Percentiles rank a stretch among this genome's conserved stretches.
Evolutionary conservation across 2,113 vertebrate species (phyloP).

Genomic region (Taurulus bubalis): DNA sequence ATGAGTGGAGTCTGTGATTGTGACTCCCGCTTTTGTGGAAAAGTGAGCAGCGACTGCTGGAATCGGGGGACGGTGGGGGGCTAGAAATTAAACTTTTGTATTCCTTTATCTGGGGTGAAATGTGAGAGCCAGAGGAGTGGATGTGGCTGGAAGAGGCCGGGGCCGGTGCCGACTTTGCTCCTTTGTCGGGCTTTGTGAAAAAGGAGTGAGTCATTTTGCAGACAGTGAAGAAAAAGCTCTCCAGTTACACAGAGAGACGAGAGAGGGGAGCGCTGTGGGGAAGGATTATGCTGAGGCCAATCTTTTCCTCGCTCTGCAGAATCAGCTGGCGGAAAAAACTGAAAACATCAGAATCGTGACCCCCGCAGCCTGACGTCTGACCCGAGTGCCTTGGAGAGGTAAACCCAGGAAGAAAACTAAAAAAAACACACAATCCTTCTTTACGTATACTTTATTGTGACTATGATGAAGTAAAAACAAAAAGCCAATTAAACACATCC

Average conservation of each 20-base stretch:
- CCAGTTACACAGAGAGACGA: slow-evolving; percentile 64
- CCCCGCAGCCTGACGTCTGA: slow-evolving; percentile 26
- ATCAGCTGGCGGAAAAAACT: slow-evolving; percentile 74
- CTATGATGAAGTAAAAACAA: not conserved
- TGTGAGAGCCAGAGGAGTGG: slow-evolving; percentile 37
- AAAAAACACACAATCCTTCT: not conserved
- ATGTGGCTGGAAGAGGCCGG: slow-evolving; percentile 17
- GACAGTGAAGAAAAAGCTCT: slow-evolving; percentile 72
- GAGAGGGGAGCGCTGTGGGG: slow-evolving; percentile 52
- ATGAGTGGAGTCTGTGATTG: not conserved
- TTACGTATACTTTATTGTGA: not conserved
- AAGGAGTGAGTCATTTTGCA: slow-evolving; percentile 70
- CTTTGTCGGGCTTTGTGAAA: slow-evolving; percentile 71
- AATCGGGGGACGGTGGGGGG: not conserved
- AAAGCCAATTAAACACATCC: slow-evolving; percentile 23
- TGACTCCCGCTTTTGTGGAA: not conserved
- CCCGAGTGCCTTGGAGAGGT: slow-evolving; percentile 13
- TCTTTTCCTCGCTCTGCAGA: slow-evolving; percentile 71
- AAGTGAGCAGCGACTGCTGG: not conserved
- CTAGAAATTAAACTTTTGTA: slow-evolving; percentile 12
- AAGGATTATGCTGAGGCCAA: slow-evolving; percentile 77
- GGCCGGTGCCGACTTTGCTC: slow-evolving; percentile 55
- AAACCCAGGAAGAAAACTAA: not conserved
- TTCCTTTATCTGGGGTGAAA: slow-evolving; percentile 53
- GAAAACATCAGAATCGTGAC: slow-evolving; percentile 59